These are phyloP conservation scores for Torymus aiolomorphi DNA, from an alignment of 2,888 invertebrate genomes.

Conservation along the genomic window DNA sequence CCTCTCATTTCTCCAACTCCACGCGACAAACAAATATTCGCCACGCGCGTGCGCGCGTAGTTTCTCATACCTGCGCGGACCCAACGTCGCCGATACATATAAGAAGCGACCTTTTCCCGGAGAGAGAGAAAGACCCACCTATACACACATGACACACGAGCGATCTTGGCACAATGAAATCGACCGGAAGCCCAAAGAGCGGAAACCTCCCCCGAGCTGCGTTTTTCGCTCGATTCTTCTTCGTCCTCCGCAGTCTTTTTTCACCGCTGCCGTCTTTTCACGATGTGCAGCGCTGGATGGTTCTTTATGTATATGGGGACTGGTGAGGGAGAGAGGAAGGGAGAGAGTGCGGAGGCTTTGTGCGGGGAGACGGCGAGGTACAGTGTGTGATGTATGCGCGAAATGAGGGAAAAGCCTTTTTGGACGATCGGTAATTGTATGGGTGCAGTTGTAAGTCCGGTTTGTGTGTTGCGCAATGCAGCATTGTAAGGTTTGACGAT, in stretches of 20 bases:
- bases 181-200: slow-evolving; percentile 26
- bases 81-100: too few relatives aligned
- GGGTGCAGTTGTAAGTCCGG: too few relatives aligned
- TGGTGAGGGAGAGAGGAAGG: slow-evolving; percentile 7
- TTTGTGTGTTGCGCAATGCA: not conserved
- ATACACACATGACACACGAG: not conserved
- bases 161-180: slow-evolving; percentile 19
- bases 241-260: not conserved
- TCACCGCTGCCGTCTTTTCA: not conserved
- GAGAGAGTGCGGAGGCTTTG: slow-evolving; percentile 5
- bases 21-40: too few relatives aligned
- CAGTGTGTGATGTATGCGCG: not conserved
- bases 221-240: slow-evolving; percentile 6
- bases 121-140: too few relatives aligned
- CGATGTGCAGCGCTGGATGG: slow-evolving; percentile 1
- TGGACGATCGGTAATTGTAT: too few relatives aligned
- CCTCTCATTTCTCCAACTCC: too few relatives aligned
- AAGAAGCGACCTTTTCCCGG: too few relatives aligned
- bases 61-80: too few relatives aligned
- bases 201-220: slow-evolving; percentile 35
- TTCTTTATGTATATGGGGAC: not conserved
- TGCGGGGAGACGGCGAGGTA: not conserved
- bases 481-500: not conserved
- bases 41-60: too few relatives aligned
- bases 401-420: slow-evolving; percentile 24